These are phyloP conservation scores for Sycobia sp. DNA, from an alignment of 1,140 invertebrate species.

Conservation along the genomic window DNA sequence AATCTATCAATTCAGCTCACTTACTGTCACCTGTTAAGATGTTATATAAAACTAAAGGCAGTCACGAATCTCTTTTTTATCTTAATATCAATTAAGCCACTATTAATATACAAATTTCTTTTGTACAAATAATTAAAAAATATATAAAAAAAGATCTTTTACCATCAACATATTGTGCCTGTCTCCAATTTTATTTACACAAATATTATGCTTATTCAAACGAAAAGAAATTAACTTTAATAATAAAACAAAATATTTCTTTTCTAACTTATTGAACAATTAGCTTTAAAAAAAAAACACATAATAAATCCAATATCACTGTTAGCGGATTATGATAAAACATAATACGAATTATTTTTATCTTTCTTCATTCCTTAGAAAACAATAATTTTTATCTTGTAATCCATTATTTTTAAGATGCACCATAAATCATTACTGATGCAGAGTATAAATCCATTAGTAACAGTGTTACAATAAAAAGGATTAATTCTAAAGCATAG, in stretches of 20 bases:
- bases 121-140: conserved; percentile 31
- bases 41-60: conserved; percentile 30
- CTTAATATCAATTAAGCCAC: conserved; percentile 23
- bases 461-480: conserved; percentile 35
- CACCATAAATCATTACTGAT: conserved; percentile 22
- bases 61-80: conserved; percentile 22
- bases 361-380: conserved; percentile 18
- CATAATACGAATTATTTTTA: conserved; percentile 4
- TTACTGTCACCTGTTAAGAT: conserved; percentile 12
- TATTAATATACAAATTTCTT: conserved; percentile 31
- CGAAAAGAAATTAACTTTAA: conserved; percentile 21
- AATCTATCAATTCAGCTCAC: conserved; percentile 29
- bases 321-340: conserved; percentile 12
- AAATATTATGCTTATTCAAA: conserved; percentile 10
- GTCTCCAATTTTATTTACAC: conserved; percentile 32
- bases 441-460: conserved; percentile 23
- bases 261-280: conserved; percentile 14
- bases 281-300: conserved; percentile 6
- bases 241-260: conserved; percentile 27
- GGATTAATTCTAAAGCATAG: conserved; percentile 22
- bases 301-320: conserved; percentile 16
- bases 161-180: conserved; percentile 16
- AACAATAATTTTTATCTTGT: conserved; percentile 18
- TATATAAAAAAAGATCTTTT: conserved; percentile 19
- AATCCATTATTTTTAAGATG: conserved; percentile 25